phyloP scores from a whole-genome alignment of 2,113 vertebrate species.

The Xiphorhynchus elegans region DNA sequence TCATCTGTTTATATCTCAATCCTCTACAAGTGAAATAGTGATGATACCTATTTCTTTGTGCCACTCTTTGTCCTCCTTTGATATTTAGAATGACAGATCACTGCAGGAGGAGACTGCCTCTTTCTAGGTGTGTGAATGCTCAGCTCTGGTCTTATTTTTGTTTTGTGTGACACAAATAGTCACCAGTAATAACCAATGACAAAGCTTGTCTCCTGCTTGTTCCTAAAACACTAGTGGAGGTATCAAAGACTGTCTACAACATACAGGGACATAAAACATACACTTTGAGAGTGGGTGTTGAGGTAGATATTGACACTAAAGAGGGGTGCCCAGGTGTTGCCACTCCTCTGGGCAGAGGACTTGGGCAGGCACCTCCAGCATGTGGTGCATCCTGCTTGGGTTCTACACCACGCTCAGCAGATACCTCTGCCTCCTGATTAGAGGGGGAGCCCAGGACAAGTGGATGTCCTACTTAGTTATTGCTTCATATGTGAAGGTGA shows the following conservation, averaged over 20 bases:
- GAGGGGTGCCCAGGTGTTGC: not conserved
- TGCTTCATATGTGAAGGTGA: not conserved
- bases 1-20: not conserved
- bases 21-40: not conserved
- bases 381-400: accelerated
- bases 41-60: not conserved
- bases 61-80: not conserved
- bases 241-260: not conserved
- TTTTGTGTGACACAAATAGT: not conserved
- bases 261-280: too few species aligned
- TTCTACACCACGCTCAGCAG: not conserved
- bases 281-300: not conserved
- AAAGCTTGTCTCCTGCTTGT: not conserved
- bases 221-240: not conserved
- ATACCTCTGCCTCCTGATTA: not conserved
- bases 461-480: accelerated
- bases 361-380: not conserved
- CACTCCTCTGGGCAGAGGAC: not conserved
- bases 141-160: not conserved
- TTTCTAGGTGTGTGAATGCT: not conserved
- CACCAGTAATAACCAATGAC: not conserved
- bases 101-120: not conserved
- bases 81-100: not conserved
- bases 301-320: not conserved
- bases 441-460: not conserved